Evolutionary conservation across 2,797 vertebrate genomes (phyloP), one percentile per base, ranked within the genome.

Genomic region (Aldrovandia affinis): DNA sequence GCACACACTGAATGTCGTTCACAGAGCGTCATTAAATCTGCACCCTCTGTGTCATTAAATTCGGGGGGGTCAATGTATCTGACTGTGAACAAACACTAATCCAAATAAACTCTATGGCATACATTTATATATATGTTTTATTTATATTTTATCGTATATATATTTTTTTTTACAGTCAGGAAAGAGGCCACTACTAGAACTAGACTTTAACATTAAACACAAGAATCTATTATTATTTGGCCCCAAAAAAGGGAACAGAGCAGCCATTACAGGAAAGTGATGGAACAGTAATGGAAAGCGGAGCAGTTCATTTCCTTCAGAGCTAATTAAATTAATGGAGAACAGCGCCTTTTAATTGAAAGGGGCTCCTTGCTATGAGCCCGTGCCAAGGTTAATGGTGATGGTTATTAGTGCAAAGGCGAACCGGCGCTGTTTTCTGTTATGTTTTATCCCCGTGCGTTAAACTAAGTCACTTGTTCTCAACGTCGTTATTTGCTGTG

Each of bases 181-280:
- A 14, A 57, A 57, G 10, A 57, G 55, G 10, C 10, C 55, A 57
- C 55, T 57, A 65, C 61, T 14, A 30, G 61, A 65, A 28, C 1
- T 28, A 28, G 61, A 65, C 28, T 30, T 28, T 14, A 28, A 9
- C 6, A 9, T 0, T 28, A n/a, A 65, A 65, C 25, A 65, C 25
- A 30, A 20, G 57, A 20, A 59, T 22, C 12, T 20, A 83, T 82
- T 88, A 90, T 91, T 92, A 89, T 91, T 89, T 88, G 83, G 80
- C 80, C n/a, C n/a, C n/a, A n/a, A n/a, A n/a, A n/a, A n/a, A n/a
- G n/a, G 85, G 78, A 92, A 92, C 89, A 88, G 89, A 85, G 84
- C 85, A 83, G 85, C 88, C 88, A 91, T 94, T 91, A 89, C 88
- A 90, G 82, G 86, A 91, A 89, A 92, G 88, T 90, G 92, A 91